These are phyloP conservation scores for Ploceus nigricollis DNA, from an alignment of 2,113 vertebrate genomes.

Conservation along the genomic window DNA sequence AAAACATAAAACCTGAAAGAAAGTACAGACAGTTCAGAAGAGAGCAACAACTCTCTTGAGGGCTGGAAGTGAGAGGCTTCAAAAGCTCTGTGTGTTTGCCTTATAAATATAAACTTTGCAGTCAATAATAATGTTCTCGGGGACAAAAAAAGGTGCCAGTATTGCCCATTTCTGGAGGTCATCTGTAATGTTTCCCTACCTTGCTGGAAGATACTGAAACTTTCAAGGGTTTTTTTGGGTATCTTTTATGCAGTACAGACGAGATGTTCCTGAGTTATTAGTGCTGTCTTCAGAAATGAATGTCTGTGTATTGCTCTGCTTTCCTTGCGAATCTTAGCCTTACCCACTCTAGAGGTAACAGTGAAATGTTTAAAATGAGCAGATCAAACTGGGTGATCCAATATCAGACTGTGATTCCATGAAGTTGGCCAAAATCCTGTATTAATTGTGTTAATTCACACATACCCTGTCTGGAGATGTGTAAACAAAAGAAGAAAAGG, in stretches of 20 bases:
- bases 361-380: neutral
- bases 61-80: neutral
- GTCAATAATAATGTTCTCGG: neutral
- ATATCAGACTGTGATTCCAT: neutral
- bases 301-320: neutral
- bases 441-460: neutral
- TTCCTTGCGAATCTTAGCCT: neutral
- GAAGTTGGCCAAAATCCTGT: neutral
- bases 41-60: neutral
- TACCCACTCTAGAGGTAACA: neutral
- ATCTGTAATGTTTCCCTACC: neutral
- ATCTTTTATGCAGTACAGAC: accelerated
- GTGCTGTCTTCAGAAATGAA: neutral
- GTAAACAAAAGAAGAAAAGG: neutral
- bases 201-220: neutral
- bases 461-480: neutral
- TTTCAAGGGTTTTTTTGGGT: neutral
- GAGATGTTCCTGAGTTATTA: neutral
- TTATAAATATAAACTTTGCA: neutral
- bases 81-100: neutral
- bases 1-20: neutral
- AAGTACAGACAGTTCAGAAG: neutral
- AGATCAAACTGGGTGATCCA: neutral
- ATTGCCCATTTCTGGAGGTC: neutral
- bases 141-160: neutral